Base-by-base conservation (phyloP, 1,140 invertebrate species). In the Melanaphis sacchari region DNA sequence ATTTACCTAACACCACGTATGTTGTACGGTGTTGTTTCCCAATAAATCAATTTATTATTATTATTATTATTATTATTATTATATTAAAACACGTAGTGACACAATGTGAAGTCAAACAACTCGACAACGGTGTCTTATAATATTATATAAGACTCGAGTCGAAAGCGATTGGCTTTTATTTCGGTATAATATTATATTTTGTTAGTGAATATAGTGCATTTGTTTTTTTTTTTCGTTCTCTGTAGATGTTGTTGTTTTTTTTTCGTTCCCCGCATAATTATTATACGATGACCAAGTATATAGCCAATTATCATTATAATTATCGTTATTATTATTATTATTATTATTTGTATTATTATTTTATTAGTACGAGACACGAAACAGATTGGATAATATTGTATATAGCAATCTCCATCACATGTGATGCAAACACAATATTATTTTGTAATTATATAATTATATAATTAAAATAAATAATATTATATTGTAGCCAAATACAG, bases 151-250 rank as follows among this genome's bases (percentile, higher is more conserved):
- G 76, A 2, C 36, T 38, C 36, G 36, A 82, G 76, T 82, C 76
- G 76, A 22, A 21, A 22, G 1, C 36, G 76, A 38, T 82, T 38
- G 76, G 76, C 76, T 82, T 82, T 76, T 76, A 76, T 76, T 38
- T 82, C 76, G 36, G 36, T 82, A 82, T 38, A 82, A 38, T 82
- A 82, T 38, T 8, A 38, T 82, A 36, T 82, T 38, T 36, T 82
- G 76, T 82, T 82, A 82, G 76, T 82, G 36, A 82, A 82, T 76
- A 76, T 76, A 76, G 59, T 76, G 59, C 59, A 82, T 82, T 82
- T 82, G n/a, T 38, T 82, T 82, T 81, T 36, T 76, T n/a, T 82
- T 82, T 38, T 38, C 76, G 76, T 85, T 41, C 38, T 41, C 38
- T 43, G 26, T 40, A 85, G 82, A 41, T 85, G 26, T 87, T 43